These are phyloP conservation scores for Sebastes jordani DNA, from an alignment of 2,797 vertebrate genomes.

Conservation along the genomic window DNA sequence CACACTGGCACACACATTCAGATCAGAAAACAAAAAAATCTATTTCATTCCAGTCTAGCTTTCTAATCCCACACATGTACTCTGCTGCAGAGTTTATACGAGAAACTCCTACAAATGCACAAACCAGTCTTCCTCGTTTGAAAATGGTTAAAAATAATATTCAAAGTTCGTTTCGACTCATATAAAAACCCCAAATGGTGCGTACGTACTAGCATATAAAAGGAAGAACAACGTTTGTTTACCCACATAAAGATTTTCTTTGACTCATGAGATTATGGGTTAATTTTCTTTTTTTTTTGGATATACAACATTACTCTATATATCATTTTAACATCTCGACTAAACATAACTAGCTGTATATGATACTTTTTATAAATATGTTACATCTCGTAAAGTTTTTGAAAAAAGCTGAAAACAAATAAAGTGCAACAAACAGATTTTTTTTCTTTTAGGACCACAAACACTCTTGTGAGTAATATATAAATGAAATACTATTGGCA, in stretches of 20 bases:
- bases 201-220: conserved; percentile 71
- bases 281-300: conserved; percentile 14
- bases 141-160: conserved; percentile 67
- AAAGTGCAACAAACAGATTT: conserved; percentile 64
- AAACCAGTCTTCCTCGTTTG: conserved; percentile 38
- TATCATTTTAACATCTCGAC: conserved; percentile 69
- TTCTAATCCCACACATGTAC: conserved; percentile 16
- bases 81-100: conserved; percentile 49
- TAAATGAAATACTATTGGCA: conserved; percentile 57
- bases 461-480: conserved; percentile 60
- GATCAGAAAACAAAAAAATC: background rate
- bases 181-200: conserved; percentile 69
- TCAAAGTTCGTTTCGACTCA: conserved; percentile 47
- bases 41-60: background rate
- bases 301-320: conserved; percentile 71
- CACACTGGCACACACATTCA: background rate
- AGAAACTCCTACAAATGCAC: conserved; percentile 54
- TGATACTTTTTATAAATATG: conserved; percentile 72
- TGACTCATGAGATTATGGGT: conserved; percentile 52
- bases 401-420: conserved; percentile 45
- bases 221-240: conserved; percentile 73
- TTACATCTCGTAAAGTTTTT: conserved; percentile 66
- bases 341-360: conserved; percentile 72
- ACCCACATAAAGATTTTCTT: conserved; percentile 54
- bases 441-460: conserved; percentile 57